Evolutionary conservation across 1,140 invertebrate genomes (phyloP).

Genomic region (Lamellibrachia luymesi): DNA sequence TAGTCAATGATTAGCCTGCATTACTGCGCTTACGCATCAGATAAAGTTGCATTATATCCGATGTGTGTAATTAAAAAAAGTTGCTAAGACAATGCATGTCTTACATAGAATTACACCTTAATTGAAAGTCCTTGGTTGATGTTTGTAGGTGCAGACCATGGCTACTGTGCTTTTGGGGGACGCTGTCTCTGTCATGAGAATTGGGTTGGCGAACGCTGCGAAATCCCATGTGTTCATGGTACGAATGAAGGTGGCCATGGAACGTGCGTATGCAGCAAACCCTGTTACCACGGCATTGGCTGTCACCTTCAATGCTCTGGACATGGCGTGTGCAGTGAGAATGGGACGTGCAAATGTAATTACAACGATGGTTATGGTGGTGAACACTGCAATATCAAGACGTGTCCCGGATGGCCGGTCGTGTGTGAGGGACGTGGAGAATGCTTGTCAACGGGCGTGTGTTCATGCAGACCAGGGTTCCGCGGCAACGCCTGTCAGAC

Average conservation of each 20-base stretch:
- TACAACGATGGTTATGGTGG: slow-evolving; percentile 27
- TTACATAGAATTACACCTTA: background rate
- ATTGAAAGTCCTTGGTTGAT: background rate
- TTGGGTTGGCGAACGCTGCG: slow-evolving; percentile 23
- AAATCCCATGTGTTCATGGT: slow-evolving; percentile 25
- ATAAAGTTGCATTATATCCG: too few relatives aligned
- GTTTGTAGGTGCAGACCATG: background rate
- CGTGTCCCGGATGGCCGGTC: slow-evolving; percentile 34
- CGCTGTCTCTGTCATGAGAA: slow-evolving; percentile 12
- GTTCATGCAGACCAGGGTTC: slow-evolving; percentile 35
- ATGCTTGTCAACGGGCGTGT: slow-evolving; percentile 31
- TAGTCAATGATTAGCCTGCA: too few relatives aligned
- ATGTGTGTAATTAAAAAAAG: too few relatives aligned
- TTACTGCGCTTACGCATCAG: too few relatives aligned
- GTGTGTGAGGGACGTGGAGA: slow-evolving; percentile 33
- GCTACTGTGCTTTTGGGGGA: background rate
- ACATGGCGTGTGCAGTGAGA: slow-evolving; percentile 10
- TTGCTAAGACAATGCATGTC: background rate
- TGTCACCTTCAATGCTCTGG: slow-evolving; percentile 25
- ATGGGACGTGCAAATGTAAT: slow-evolving; percentile 20
- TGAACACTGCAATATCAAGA: slow-evolving; percentile 24
- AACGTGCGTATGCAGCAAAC: slow-evolving; percentile 27
- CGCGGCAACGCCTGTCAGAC: slow-evolving; percentile 30
- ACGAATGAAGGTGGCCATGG: slow-evolving; percentile 30
- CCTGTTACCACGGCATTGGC: slow-evolving; percentile 24